Evolutionary conservation across 2,888 invertebrate genomes (phyloP).

Genomic region (Sinohyriopsis cumingii): DNA sequence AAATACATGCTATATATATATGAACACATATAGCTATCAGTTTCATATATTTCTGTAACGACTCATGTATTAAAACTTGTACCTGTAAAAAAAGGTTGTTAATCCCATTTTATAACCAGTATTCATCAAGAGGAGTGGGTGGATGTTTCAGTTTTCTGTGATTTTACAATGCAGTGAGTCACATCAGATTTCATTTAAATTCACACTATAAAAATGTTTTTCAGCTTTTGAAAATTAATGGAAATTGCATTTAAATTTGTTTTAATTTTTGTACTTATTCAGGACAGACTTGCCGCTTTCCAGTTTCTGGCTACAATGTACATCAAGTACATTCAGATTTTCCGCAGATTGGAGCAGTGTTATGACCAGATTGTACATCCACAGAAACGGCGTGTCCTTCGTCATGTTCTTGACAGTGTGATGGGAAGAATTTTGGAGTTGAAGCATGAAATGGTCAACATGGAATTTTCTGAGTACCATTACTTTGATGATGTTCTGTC

Average conservation of each 20-base stretch:
- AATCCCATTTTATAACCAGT: no score
- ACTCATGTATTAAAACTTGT: no score
- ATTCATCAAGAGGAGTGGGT: no score
- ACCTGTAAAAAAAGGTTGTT: no score
- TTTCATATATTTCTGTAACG: no score
- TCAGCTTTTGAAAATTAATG: no score
- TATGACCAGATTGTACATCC: conserved; percentile 95
- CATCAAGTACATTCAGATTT: conserved; percentile 85
- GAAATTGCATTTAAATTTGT: no score
- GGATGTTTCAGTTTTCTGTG: not conserved
- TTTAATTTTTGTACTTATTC: conserved; percentile 3
- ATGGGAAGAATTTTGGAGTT: conserved; percentile 90
- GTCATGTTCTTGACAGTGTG: conserved; percentile 74
- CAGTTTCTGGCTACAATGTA: conserved; percentile 77
- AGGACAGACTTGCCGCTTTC: conserved; percentile 71
- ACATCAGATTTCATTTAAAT: no score
- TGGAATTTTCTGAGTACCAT: conserved; percentile 88
- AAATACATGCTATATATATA: no score
- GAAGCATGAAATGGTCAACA: conserved; percentile 88
- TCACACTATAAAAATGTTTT: no score
- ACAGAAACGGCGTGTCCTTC: conserved; percentile 88
- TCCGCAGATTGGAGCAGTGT: conserved; percentile 83
- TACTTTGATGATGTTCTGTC: conserved; percentile 88
- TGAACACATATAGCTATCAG: no score
- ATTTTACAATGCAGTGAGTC: no score